Evolutionary conservation across 2,888 invertebrate genomes (phyloP).

Genomic region (Cephus runcator): DNA sequence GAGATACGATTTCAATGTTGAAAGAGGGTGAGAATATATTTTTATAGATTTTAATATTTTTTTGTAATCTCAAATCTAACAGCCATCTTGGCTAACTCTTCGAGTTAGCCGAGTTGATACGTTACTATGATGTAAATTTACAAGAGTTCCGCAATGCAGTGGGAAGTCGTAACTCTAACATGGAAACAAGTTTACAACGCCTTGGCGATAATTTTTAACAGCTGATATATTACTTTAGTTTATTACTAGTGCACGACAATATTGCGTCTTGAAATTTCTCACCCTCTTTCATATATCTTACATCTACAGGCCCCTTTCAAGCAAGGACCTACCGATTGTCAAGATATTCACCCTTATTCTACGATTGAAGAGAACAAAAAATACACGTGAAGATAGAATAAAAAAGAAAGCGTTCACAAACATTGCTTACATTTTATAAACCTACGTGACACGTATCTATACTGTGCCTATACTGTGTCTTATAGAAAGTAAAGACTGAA

Average conservation of each 20-base stretch:
- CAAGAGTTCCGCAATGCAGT: background rate
- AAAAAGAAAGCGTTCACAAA: background rate
- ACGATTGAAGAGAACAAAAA: background rate
- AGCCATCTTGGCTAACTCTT: background rate
- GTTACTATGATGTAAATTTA: background rate
- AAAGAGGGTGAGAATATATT: background rate
- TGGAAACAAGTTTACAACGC: background rate
- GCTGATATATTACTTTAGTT: background rate
- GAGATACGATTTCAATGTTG: background rate
- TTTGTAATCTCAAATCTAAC: background rate
- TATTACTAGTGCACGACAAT: background rate
- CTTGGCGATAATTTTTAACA: background rate
- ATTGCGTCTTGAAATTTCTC: background rate
- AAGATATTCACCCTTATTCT: background rate
- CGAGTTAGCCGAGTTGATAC: background rate
- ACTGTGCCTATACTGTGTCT: background rate
- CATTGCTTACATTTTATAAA: background rate
- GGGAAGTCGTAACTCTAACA: background rate
- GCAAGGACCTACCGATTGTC: background rate
- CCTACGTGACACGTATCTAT: background rate
- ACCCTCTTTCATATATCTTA: background rate
- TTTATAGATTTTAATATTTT: background rate
- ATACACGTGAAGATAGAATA: background rate
- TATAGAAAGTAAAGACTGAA: background rate
- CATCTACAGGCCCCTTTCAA: background rate